Base-by-base conservation (phyloP, 2,113 vertebrate species). In the Menidia beryllina region DNA sequence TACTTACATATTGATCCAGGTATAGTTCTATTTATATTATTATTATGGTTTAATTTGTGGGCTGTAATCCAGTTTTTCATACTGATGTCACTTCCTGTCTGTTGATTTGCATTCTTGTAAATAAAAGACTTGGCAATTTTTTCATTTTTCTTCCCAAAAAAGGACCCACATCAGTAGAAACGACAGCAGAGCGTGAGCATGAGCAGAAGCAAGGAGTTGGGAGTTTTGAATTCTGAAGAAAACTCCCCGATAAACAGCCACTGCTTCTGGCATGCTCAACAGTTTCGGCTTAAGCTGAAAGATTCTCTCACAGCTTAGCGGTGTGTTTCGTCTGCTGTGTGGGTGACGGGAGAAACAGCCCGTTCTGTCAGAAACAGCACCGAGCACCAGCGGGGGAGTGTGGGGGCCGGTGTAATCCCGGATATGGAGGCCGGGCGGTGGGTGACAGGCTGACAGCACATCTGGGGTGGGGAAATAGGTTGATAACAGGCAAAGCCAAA, bases 391-490 rank as follows among this genome's bases (percentile, higher is more conserved):
- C n/a, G n/a, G n/a, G n/a, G 25, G 67, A 53, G 62, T n/a, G 68
- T 69, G 68, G 76, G n/a, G 36, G 66, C 47, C 54, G 83, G 61
- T 49, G 36, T 91, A 90, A 91, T 90, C 89, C 87, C 76, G 64
- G 83, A 81, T 76, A 86, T 62, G 79, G 75, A 82, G 82, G 81
- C 71, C 75, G 54, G 60, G 72, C 80, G 27, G 81, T 56, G 66
- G 74, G 72, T 77, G 64, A 84, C 86, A 84, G 86, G 72, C 86
- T 75, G 89, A 80, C 61, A 21, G 77, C 79, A 90, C 89, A 88
- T 89, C 89, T 91, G 86, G 86, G 75, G 75, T 84, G 69, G 63
- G 78, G 90, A 83, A 88, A 81, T 84, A 88, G 85, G 85, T 78
- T 90, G 87, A 84, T 81, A 69, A 76, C 80, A 77, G 79, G 65